Conservation (phyloP, 2,888 invertebrate genomes). For the Sarcophaga carnaria region DNA sequence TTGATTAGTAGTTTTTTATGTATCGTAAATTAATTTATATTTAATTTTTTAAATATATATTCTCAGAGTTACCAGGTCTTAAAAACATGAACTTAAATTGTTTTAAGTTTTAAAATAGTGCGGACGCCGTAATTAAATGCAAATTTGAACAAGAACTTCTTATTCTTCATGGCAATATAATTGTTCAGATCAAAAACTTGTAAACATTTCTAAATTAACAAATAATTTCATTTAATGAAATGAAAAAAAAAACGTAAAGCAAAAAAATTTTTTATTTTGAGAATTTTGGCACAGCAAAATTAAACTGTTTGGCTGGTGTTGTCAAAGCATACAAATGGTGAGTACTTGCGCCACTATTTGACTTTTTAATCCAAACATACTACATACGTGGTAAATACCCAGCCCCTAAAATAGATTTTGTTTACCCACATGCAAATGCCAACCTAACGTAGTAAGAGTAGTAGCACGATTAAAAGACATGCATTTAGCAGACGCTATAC, state of each 20-base stretch:
- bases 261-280: not conserved
- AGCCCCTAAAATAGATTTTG: slow-evolving; percentile 41
- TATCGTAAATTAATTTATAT: too few species aligned
- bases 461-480: slow-evolving; percentile 59
- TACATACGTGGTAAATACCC: slow-evolving; percentile 22
- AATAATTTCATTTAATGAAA: too few species aligned
- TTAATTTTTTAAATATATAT: too few species aligned
- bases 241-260: not conserved
- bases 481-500: slow-evolving; percentile 47
- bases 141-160: too few species aligned
- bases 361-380: slow-evolving; percentile 31
- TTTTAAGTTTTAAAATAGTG: too few species aligned
- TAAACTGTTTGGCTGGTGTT: slow-evolving; percentile 35
- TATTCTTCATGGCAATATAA: too few species aligned
- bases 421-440: not conserved
- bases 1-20: too few species aligned
- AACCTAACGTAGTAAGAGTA: slow-evolving; percentile 16
- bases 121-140: too few species aligned
- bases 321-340: not conserved
- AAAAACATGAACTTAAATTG: too few species aligned
- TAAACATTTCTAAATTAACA: too few species aligned
- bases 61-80: too few species aligned
- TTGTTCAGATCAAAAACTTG: too few species aligned
- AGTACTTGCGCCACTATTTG: slow-evolving; percentile 9
- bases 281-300: slow-evolving; percentile 37